Evolutionary conservation across 2,113 vertebrate species (phyloP), one percentile per base, ranked within the genome.

Genomic region (Scopus umbretta): DNA sequence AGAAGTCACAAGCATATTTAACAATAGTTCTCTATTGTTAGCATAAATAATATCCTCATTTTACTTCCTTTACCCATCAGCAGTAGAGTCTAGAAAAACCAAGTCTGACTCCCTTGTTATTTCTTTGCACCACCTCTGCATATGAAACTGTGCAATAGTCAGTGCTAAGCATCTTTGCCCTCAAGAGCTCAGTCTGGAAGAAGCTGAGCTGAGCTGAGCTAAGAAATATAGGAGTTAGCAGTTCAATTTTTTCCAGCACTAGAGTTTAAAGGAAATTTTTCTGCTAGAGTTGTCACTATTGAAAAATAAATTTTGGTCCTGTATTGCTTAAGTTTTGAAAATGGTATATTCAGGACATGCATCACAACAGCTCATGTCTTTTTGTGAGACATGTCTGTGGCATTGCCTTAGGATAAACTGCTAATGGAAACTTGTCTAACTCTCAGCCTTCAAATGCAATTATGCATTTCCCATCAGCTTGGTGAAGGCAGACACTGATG

Each of bases 11-110:
- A 67, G 89, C 70, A 87, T 95, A 75, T 93, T 96, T 87, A 95
- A 95, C 87, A 81, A 53, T 76, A 82, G 81, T 80, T 90, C 81
- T 90, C n/a, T 94, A 80, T 86, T 86, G 87, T 95, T 94, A 94
- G 97, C 92, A 91, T 92, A 94, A 96, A 68, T 91, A 81, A 97
- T 96, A 92, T 82, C 58, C 71, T 93, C 91, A 86, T 96, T 96
- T 95, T 96, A 92, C 81, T 96, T 97, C 93, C 92, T 95, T 90
- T 91, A 80, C 58, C 92, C 79, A 88, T 76, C 81, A 88, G 55
- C 90, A 94, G 71, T 52, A 80, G 52, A 96, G 85, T 90, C 71
- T 73, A 68, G 87, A 95, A 91, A 87, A 96, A 75, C 21, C 90
- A 70, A 71, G 49, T 79, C 76, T 86, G 70, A 65, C 81, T 95